These are phyloP conservation scores for Polietes domitor DNA, from an alignment of 2,888 invertebrate species.

Conservation along the genomic window DNA sequence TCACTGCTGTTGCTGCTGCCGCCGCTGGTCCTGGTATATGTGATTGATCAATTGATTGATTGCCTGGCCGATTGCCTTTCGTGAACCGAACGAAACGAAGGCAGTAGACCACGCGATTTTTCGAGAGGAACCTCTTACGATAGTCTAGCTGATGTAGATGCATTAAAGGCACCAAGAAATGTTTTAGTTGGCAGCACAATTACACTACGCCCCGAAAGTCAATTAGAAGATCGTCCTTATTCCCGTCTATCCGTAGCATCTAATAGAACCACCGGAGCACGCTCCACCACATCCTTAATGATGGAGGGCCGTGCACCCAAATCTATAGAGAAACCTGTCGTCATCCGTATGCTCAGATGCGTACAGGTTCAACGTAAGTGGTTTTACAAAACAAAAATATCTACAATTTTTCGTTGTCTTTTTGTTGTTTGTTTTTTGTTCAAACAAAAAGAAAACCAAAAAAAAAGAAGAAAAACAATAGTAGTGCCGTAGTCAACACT, in stretches of 20 bases:
- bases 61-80: conserved; percentile 48
- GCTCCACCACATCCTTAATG: conserved; percentile 66
- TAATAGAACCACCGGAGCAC: conserved; percentile 64
- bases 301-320: conserved; percentile 65
- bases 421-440: neutral
- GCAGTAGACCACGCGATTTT: conserved; percentile 72
- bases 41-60: conserved; percentile 45
- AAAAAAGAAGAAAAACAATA: neutral
- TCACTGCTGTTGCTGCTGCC: conserved; percentile 45
- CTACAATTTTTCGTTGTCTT: neutral
- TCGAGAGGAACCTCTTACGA: conserved; percentile 77
- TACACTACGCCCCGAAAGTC: conserved; percentile 64
- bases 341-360: conserved; percentile 89
- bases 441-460: conserved; percentile 3
- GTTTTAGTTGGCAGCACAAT: conserved; percentile 67
- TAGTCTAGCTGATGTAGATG: conserved; percentile 69
- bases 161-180: conserved; percentile 66
- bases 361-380: conserved; percentile 91
- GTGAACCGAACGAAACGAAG: conserved; percentile 51
- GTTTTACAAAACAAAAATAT: conserved; percentile 1
- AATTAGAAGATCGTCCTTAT: conserved; percentile 65
- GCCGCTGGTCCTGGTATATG: conserved; percentile 30
- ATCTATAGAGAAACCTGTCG: conserved; percentile 84
- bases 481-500: conserved; percentile 30
- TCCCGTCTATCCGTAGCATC: conserved; percentile 66